Evolutionary conservation across 2,797 vertebrate genomes (phyloP), one percentile per base, ranked within the genome.

Genomic region (Enteromius argenteus): DNA sequence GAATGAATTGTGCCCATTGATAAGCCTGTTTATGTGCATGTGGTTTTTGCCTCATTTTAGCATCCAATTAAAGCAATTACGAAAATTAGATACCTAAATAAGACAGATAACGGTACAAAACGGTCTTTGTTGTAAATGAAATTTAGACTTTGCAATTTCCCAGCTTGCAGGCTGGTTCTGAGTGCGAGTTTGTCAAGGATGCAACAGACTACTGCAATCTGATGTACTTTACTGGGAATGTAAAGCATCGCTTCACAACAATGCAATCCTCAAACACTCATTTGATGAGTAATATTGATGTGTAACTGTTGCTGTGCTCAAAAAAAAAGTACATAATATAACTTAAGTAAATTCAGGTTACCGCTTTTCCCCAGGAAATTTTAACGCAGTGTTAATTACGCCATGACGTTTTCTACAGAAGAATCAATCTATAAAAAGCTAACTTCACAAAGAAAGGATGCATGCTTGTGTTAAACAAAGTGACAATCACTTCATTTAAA

Each of bases 21-120:
- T 14, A 42, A 51, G 17, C n/a, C 3, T 46, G 51, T 81, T 46
- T 81, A 42, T n/a, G 58, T 32, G 23, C 23, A 60, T 80, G 66
- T 21, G 4, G 17, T 35, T 30, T 53, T 46, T 53, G 46, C 15
- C 4, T 80, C 30, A 66, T 71, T 71, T 80, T 21, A 27, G 21
- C 23, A 56, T 15, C 14, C 10, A 9, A 53, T 39, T 80, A 53
- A 68, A 19, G 56, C 3, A 30, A 77, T 62, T 62, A 62, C 15
- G 4, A 1, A 62, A 77, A 77, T 44, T 1, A 23, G 75, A 62
- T 62, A 39, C 19, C 30, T 30, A 74, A 51, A 74, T 19, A 74
- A 53, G 1, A 56, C 19, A 1, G 32, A 58, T 76, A 27, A 39
- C 7, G 15, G 51, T 35, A 39, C 10, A 42, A 77, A 60, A 58